Base-by-base conservation (phyloP, 2,888 invertebrate species). In the Trypoxylon attenuatum region DNA sequence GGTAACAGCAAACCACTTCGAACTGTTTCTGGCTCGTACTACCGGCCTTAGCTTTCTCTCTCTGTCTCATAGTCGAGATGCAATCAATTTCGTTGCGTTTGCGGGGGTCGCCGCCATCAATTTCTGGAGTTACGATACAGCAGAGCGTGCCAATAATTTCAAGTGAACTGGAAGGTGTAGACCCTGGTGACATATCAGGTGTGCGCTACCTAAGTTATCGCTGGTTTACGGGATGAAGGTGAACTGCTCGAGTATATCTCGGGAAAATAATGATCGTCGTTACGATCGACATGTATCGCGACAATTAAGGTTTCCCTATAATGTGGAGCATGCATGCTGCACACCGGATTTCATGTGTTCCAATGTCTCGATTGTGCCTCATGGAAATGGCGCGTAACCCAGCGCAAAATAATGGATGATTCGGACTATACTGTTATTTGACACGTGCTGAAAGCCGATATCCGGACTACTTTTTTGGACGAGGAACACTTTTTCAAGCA, bases 1-100 rank as follows among this genome's bases (percentile, higher is more conserved):
- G 67, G 61, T 23, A 23, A 65, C 25, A 72, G 45, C 33, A n/a
- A n/a, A n/a, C n/a, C 38, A 33, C 45, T 50, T 38, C 21, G 47
- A 57, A 41, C 54, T 46, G 23, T 42, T 18, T 39, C 23, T 15
- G 10, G 29, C 25, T 13, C n/a, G 15, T 8, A 25, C 25, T 1
- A 46, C 22, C 27, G 51, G 10, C 39, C 29, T 38, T 43, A n/a
- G n/a, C n/a, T n/a, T n/a, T n/a, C n/a, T n/a, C n/a, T n/a, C n/a
- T n/a, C n/a, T n/a, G n/a, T n/a, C n/a, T n/a, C n/a, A n/a, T 56
- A 15, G 33, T 29, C 22, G 27, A 25, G 38, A 18, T 13, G 21
- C 39, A 15, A 60, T 62, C 50, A 55, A 69, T 69, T 41, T 38
- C 18, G 45, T 18, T 19, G 10, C n/a, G 4, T 5, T 23, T 19